Evolutionary conservation across 2,797 vertebrate genomes (phyloP), one percentile per base, ranked within the genome.

Genomic region (Nyctalus aviator): DNA sequence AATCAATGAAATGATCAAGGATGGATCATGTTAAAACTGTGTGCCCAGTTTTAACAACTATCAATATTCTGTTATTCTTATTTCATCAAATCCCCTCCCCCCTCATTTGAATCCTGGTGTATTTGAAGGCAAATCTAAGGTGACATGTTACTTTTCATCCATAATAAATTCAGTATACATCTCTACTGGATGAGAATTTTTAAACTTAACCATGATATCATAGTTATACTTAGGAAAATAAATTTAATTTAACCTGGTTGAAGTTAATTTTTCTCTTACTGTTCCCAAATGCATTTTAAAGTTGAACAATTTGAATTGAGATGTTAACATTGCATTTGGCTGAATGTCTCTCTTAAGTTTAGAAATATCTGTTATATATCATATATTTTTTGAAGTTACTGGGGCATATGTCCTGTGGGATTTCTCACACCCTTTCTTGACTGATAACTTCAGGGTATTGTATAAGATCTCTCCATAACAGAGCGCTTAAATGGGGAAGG

Each of bases 221-320:
- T 72, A 48, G 14, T 86, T 85, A 68, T 48, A 72, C 5, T 86
- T 37, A 77, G 25, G 30, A 82, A 86, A 92, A 82, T 82, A 71
- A 84, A 81, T 12, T 35, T 68, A 87, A 44, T 62, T 11, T 44
- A 75, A 76, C 12, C 1, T 10, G 62, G 8, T 55, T 46, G 21
- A 15, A 50, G 21, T 81, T 86, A 11, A 37, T 62, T 95, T 82
- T 77, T 90, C 53, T 64, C 23, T 35, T 7, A 87, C 8, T 88
- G 25, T 64, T 95, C 72, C 37, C 73, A 84, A 88, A 64, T 57
- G 7, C 14, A 10, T 72, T 48, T 79, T 79, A 68, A 68, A 73
- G 32, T 50, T 79, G 46, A 7, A 41, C 32, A 64, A 72, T 94
- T 88, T 88, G 55, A 92, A 73, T 41, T 78, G 32, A 8, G 17